Conservation (phyloP, 2,797 vertebrate genomes). For the Tapirus indicus region DNA sequence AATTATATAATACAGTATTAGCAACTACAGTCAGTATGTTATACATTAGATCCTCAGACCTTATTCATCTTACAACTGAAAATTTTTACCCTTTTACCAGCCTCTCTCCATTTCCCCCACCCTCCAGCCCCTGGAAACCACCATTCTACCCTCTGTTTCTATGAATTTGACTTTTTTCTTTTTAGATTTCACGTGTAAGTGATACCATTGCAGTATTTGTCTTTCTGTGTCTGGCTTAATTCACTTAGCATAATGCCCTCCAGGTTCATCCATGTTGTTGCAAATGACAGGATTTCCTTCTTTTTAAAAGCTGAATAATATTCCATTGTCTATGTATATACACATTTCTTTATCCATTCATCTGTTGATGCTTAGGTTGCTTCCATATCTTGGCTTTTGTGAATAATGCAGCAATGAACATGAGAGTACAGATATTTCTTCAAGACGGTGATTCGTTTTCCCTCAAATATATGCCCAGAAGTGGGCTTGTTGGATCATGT, state of each 20-base stretch:
- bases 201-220: not conserved
- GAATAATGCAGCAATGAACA: not conserved
- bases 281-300: not conserved
- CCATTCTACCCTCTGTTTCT: not conserved
- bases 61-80: not conserved
- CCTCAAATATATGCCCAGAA: not conserved
- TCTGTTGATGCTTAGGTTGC: not conserved
- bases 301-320: not conserved
- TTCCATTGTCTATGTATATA: not conserved
- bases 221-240: not conserved
- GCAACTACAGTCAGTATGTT: not conserved
- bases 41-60: not conserved
- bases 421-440: not conserved
- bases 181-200: not conserved
- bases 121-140: not conserved
- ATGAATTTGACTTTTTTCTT: not conserved
- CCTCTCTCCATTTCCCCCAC: not conserved
- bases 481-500: not conserved
- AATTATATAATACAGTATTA: not conserved
- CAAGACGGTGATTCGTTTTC: not conserved
- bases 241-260: not conserved
- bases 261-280: not conserved
- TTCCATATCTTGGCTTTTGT: not conserved
- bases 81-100: too few relatives aligned
- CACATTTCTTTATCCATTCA: not conserved